These are phyloP conservation scores for Nyctereutes procyonoides DNA, from an alignment of 2,113 vertebrate species.

Conservation along the genomic window DNA sequence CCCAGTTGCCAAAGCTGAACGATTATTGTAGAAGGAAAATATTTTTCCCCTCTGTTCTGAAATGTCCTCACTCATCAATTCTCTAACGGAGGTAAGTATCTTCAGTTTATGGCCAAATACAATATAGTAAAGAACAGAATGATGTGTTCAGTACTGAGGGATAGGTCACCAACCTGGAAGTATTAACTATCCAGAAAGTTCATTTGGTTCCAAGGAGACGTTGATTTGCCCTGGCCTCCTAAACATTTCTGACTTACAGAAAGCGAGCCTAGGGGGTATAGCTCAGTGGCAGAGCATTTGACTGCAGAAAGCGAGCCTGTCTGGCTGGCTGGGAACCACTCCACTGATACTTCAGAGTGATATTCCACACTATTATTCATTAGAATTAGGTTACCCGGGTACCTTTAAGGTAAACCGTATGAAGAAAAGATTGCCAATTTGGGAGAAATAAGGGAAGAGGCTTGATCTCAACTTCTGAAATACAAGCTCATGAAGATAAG, in stretches of 20 bases:
- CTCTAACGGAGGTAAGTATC: slow-evolving; percentile 18
- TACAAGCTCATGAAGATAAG: background rate
- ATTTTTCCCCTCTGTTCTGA: background rate
- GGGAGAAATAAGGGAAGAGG: background rate
- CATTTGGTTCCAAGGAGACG: slow-evolving; percentile 37
- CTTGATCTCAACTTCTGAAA: background rate
- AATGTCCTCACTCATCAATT: slow-evolving; percentile 36
- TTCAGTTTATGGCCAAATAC: background rate
- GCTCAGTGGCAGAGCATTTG: too few relatives aligned
- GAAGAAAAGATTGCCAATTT: background rate
- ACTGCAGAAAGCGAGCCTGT: background rate
- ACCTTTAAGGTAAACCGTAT: background rate
- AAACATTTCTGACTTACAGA: background rate
- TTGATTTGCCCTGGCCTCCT: background rate
- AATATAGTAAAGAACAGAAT: background rate
- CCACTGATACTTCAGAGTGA: background rate
- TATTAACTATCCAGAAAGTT: background rate
- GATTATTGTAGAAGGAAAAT: slow-evolving; percentile 26
- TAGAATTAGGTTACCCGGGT: slow-evolving; percentile 1
- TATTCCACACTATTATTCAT: background rate
- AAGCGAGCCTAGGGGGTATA: background rate
- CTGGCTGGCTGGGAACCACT: background rate
- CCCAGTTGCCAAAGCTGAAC: slow-evolving; percentile 30
- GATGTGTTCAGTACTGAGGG: background rate
- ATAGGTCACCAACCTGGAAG: background rate